A percentile compares a stretch with the other conserved stretches of the same genome.
phyloP scores from a whole-genome alignment of 2,888 invertebrate genomes.

The Fragum fragum region DNA sequence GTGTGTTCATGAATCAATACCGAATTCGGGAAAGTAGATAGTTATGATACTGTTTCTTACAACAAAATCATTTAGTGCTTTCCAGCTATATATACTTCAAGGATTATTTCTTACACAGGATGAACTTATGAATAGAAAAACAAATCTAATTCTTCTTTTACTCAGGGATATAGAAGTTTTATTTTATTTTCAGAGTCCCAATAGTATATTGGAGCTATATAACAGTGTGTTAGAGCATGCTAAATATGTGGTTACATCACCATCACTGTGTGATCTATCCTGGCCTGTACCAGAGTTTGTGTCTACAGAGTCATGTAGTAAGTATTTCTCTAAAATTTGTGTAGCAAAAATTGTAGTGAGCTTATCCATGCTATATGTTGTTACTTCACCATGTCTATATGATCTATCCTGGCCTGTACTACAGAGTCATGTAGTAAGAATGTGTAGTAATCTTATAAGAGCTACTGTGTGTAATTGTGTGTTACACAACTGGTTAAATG shows the following conservation, averaged over 20 bases:
- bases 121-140: no score
- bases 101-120: no score
- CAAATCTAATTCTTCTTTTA: no score
- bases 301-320: background rate
- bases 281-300: slow-evolving; percentile 81
- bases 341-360: slow-evolving; percentile 81
- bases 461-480: no score
- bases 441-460: no score
- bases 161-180: no score
- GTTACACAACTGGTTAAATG: no score
- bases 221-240: slow-evolving; percentile 79
- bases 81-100: no score
- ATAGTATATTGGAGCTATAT: slow-evolving; percentile 76
- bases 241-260: slow-evolving; percentile 65
- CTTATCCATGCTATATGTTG: slow-evolving; percentile 72
- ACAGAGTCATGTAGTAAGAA: slow-evolving; percentile 4
- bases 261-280: slow-evolving; percentile 68
- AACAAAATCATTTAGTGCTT: no score
- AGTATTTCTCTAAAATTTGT: slow-evolving; percentile 51
- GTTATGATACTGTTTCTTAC: no score
- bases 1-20: no score
- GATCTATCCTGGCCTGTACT: slow-evolving; percentile 79
- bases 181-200: slow-evolving; percentile 77
- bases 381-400: slow-evolving; percentile 64
- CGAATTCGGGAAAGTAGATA: no score